Base-by-base conservation (phyloP, 2,797 vertebrate genomes). In the Rhinogobio ventralis region DNA sequence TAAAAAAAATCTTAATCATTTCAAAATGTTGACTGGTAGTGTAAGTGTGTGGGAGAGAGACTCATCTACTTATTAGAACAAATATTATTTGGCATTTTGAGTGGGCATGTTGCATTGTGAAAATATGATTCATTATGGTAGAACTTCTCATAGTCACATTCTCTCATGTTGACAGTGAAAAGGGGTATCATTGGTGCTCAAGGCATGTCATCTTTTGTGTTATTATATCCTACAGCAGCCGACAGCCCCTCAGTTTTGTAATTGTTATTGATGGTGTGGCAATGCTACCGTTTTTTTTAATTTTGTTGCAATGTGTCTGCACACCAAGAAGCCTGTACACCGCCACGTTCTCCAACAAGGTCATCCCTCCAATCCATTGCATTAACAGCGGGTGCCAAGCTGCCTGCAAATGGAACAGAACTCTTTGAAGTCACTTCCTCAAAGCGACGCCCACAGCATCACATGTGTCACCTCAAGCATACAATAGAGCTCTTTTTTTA, bases 151-250 rank as follows among this genome's bases (percentile, higher is more conserved):
- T 69, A 23, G 45, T 69, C 42, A 62, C 14, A 78, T 55, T 64
- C 81, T 53, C 71, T 30, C 53, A 57, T 17, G 57, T 17, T 53
- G 2, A 42, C 66, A 82, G 17, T 51, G 57, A 86, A 57, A 68
- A 75, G n/a, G n/a, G 20, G 25, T 60, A 76, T 62, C 39, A 83
- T 25, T 11, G 51, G 39, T 72, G 74, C 66, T 85, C 57, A 60
- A 71, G 28, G 55, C 83, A 60, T 76, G 75, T 14, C 30, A 33
- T 66, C 42, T 81, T 53, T 69, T 76, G 42, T 73, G 36, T 79
- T 87, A 82, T 85, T 87, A 83, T 84, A 78, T 87, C 68, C 67
- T 4, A 66, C 68, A 72, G 23, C 78, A 82, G 46, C 83, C 39
- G 51, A 79, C 87, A 87, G 72, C 53, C 39, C 53, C 42, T 75